A percentile compares a stretch with the other conserved stretches of the same genome.
These are phyloP conservation scores for Antechinus stuartii DNA, from an alignment of 2,113 vertebrate genomes.

Conservation along the genomic window DNA sequence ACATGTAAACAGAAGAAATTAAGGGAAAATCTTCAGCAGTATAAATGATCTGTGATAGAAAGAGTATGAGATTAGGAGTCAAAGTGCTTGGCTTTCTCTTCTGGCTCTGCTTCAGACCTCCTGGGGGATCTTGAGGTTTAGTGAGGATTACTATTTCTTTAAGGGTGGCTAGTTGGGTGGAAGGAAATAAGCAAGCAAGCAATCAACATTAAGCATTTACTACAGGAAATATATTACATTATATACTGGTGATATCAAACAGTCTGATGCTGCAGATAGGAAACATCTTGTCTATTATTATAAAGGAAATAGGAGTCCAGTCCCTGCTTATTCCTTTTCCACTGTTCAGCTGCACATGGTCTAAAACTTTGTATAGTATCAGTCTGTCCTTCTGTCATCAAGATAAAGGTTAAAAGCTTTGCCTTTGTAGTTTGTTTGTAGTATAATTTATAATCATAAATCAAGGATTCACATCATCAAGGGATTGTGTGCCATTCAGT, in stretches of 20 bases:
- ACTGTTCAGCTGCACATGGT: background rate
- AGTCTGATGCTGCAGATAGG: background rate
- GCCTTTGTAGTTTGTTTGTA: background rate
- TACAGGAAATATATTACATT: background rate
- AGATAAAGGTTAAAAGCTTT: background rate
- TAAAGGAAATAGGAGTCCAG: background rate
- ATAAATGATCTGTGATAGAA: background rate
- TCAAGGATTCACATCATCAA: background rate
- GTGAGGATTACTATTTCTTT: background rate
- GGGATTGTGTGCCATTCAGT: slow-evolving; percentile 2
- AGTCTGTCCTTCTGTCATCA: background rate
- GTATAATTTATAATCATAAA: background rate
- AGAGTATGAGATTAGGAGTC: background rate
- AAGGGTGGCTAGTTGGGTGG: background rate
- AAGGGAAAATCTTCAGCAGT: background rate
- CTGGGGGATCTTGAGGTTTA: background rate
- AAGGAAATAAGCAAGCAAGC: background rate
- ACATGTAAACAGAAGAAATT: background rate
- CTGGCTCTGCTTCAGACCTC: background rate
- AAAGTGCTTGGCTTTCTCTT: background rate
- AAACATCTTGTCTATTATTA: background rate
- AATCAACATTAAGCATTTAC: background rate
- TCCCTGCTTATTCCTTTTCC: background rate
- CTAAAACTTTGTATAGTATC: background rate
- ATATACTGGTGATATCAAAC: background rate